These are phyloP conservation scores for Pedetes capensis DNA, from an alignment of 2,113 vertebrate genomes.

Conservation along the genomic window DNA sequence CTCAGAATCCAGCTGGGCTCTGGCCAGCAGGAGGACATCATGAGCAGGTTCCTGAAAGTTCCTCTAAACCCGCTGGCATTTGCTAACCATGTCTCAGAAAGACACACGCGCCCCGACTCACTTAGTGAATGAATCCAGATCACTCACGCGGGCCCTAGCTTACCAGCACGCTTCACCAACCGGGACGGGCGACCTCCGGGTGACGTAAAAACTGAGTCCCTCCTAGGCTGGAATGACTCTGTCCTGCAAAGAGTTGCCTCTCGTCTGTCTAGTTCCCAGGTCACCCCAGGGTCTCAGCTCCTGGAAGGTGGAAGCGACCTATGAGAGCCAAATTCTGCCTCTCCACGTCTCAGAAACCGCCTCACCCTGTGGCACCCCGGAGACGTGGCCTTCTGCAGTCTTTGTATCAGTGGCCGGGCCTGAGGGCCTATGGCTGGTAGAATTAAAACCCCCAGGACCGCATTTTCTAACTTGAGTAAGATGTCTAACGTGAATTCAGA, in stretches of 20 bases:
- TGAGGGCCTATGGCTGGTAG: no score
- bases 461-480: background rate
- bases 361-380: rapidly evolving
- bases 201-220: background rate
- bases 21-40: background rate
- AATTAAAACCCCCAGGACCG: no score
- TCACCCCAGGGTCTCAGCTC: background rate
- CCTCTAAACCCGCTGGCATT: rapidly evolving
- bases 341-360: rapidly evolving
- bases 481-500: background rate
- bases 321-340: no score
- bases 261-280: background rate
- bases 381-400: background rate
- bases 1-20: background rate
- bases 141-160: no score
- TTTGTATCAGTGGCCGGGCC: no score
- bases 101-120: no score
- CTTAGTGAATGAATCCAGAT: no score
- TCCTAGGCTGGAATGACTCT: background rate
- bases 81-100: no score
- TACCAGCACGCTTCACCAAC: background rate
- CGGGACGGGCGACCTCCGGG: rapidly evolving
- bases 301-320: background rate
- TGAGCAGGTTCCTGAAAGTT: background rate
- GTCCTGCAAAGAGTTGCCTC: background rate